Conservation (phyloP, 2,888 invertebrate species). For the Automeris io region DNA sequence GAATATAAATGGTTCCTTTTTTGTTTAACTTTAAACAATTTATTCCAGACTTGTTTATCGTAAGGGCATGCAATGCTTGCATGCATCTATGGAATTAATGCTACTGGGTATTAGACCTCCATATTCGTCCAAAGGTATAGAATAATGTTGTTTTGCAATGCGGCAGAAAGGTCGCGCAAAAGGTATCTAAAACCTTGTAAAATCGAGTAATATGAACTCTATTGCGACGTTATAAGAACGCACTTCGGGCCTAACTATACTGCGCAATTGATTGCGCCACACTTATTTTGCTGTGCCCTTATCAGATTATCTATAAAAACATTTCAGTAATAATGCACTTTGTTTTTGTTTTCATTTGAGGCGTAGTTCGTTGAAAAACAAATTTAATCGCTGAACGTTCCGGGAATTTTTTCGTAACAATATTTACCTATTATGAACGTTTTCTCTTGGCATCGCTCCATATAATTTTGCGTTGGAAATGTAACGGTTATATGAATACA, state of each 20-base stretch:
- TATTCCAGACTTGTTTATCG: no score
- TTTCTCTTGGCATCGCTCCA: background rate
- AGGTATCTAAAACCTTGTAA: background rate
- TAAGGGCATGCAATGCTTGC: no score
- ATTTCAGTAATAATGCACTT: constrained; percentile 5
- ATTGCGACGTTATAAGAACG: background rate
- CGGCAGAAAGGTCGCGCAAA: background rate
- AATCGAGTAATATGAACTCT: background rate
- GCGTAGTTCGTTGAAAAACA: constrained; percentile 2
- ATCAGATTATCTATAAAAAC: constrained; percentile 4
- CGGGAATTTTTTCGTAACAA: background rate
- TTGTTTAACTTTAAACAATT: no score
- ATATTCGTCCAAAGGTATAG: background rate
- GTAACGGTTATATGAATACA: background rate
- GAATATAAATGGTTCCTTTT: no score
- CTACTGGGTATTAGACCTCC: no score
- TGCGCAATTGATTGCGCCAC: constrained; percentile 3
- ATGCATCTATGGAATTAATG: no score
- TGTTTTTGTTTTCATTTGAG: constrained; percentile 2
- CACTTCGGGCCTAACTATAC: background rate
- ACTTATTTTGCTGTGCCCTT: background rate
- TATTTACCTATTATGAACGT: background rate
- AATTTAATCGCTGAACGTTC: background rate
- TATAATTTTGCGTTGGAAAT: background rate
- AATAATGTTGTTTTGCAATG: background rate